phyloP scores from a whole-genome alignment of 1,140 invertebrate species.

The Elymnias hypermnestra region DNA sequence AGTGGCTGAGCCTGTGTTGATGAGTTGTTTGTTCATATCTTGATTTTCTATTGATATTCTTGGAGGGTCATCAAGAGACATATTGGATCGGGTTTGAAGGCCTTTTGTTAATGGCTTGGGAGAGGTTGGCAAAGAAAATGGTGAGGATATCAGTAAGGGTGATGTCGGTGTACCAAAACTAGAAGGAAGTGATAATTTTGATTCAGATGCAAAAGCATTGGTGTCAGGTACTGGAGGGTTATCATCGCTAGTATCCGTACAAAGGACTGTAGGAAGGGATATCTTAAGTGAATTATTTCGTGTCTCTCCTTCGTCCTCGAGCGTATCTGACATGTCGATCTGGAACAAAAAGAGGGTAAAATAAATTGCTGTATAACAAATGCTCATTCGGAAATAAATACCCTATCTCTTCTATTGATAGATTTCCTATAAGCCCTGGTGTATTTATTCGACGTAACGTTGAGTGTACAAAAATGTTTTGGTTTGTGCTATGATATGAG shows the following conservation, averaged over 20 bases:
- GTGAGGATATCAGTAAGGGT: slow-evolving; percentile 48
- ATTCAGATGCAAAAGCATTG: slow-evolving; percentile 46
- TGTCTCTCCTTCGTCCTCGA: slow-evolving; percentile 30
- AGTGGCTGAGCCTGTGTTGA: slow-evolving; percentile 56
- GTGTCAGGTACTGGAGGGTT: slow-evolving; percentile 30
- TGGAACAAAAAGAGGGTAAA: slow-evolving; percentile 36
- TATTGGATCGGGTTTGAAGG: slow-evolving; percentile 30
- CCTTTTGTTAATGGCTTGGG: slow-evolving; percentile 47
- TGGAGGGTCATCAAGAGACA: slow-evolving; percentile 33
- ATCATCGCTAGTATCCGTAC: slow-evolving; percentile 40
- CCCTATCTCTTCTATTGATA: too few species aligned
- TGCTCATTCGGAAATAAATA: too few species aligned
- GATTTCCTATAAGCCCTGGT: too few species aligned
- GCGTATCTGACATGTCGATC: slow-evolving; percentile 47
- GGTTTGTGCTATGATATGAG: too few species aligned
- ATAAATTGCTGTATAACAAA: neutral
- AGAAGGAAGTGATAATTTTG: slow-evolving; percentile 57
- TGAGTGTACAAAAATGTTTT: too few species aligned
- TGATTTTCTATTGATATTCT: slow-evolving; percentile 23
- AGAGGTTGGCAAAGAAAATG: slow-evolving; percentile 52
- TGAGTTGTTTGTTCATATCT: slow-evolving; percentile 27
- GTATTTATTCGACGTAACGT: too few species aligned
- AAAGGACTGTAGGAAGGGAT: slow-evolving; percentile 53
- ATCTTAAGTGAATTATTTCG: slow-evolving; percentile 47
- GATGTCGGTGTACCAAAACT: slow-evolving; percentile 59